Evolutionary conservation across 2,113 vertebrate genomes (phyloP).

Genomic region (Gymnarchus niloticus): DNA sequence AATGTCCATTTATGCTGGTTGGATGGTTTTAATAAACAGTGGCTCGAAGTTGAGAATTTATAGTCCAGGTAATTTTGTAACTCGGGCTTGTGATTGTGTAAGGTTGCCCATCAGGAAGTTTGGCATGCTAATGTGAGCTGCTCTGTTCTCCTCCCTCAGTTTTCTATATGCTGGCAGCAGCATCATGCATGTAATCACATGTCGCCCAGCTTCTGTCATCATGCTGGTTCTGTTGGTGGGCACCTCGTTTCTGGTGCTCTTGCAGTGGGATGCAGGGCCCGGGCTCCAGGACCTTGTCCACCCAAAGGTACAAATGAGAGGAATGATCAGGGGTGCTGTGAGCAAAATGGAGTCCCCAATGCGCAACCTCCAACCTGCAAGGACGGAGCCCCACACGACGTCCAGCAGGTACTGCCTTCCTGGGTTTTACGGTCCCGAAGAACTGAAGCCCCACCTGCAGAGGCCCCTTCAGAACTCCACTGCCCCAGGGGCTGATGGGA

Average conservation of each 20-base stretch:
- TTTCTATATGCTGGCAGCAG: background rate
- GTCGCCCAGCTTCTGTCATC: slow-evolving; percentile 42
- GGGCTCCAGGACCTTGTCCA: slow-evolving; percentile 59
- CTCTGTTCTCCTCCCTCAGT: background rate
- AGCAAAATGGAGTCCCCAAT: slow-evolving; percentile 67
- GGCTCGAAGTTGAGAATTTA: background rate
- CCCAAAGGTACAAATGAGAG: slow-evolving; percentile 49
- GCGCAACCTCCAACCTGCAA: slow-evolving; percentile 49
- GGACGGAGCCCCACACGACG: background rate
- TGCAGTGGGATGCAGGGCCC: slow-evolving; percentile 49
- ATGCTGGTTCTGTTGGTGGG: background rate
- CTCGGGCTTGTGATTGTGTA: background rate
- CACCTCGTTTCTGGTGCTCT: slow-evolving; percentile 50
- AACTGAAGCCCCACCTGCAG: slow-evolving; percentile 65
- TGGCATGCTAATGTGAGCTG: background rate
- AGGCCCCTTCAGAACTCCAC: slow-evolving; percentile 67
- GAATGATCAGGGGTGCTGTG: slow-evolving; percentile 49
- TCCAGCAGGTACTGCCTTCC: slow-evolving; percentile 51
- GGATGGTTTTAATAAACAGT: no score
- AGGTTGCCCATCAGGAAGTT: background rate
- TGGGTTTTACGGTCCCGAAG: slow-evolving; percentile 64
- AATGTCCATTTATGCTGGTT: no score
- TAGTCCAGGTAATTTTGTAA: background rate
- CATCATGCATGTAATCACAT: slow-evolving; percentile 52
- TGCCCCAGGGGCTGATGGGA: slow-evolving; percentile 66